Conservation (phyloP, 1,140 invertebrate genomes). For the Ganaspis sp. region DNA sequence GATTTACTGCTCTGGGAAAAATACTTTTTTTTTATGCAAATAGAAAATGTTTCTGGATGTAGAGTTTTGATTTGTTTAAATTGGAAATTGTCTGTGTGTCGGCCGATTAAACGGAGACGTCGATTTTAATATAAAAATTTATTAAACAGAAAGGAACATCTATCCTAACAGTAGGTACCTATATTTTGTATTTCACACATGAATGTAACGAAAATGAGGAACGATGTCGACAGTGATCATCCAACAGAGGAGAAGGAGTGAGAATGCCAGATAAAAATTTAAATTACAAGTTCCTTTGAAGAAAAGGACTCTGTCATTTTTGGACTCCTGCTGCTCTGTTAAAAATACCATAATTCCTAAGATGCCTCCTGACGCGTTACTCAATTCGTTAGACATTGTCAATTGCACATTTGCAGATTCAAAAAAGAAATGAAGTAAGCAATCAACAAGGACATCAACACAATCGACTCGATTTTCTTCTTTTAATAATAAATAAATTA, state of each 20-base stretch:
- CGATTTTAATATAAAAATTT: conserved; percentile 49
- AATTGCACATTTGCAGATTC: conserved; percentile 42
- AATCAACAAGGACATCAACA: conserved; percentile 45
- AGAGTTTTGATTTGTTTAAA: too few relatives aligned
- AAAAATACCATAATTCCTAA: not conserved
- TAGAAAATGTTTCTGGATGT: too few relatives aligned
- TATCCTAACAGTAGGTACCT: conserved; percentile 45
- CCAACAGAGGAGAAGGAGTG: conserved; percentile 5
- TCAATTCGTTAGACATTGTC: conserved; percentile 23
- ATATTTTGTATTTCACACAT: conserved; percentile 41
- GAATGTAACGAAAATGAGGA: conserved; percentile 35
- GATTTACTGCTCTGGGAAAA: too few relatives aligned
- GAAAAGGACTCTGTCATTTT: not conserved
- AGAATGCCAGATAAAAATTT: not conserved
- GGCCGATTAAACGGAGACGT: conserved; percentile 3
- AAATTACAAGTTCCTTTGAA: not conserved
- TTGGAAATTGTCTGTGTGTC: too few relatives aligned
- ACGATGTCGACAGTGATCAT: conserved; percentile 30
- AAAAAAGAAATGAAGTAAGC: conserved; percentile 42
- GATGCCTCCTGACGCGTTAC: conserved; percentile 23
- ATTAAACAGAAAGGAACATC: conserved; percentile 51
- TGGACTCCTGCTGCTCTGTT: conserved; percentile 19
- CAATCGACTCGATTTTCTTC: conserved; percentile 38
- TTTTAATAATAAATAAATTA: conserved; percentile 25
- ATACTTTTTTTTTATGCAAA: not conserved